Evolutionary conservation across 2,888 invertebrate genomes (phyloP).

Genomic region (Troides helena): DNA sequence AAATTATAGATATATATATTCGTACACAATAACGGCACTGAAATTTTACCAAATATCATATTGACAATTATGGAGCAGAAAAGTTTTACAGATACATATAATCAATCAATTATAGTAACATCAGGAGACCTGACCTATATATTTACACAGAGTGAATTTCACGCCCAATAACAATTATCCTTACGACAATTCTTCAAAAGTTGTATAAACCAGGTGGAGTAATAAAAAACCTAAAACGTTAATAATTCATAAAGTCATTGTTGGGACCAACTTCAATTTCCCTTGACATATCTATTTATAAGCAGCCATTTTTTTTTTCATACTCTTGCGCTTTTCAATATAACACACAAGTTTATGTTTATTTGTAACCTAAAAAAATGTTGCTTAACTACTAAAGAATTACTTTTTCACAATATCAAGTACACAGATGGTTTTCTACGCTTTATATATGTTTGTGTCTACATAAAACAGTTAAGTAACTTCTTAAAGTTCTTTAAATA

Average conservation of each 20-base stretch:
- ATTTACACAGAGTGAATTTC: too few species aligned
- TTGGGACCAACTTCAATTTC: constrained; percentile 66
- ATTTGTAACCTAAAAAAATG: not conserved
- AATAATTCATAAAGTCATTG: constrained; percentile 59
- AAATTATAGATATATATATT: not conserved
- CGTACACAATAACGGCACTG: not conserved
- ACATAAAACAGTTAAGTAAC: constrained; percentile 41
- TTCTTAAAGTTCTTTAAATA: constrained; percentile 44
- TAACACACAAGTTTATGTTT: constrained; percentile 37
- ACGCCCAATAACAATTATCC: not conserved
- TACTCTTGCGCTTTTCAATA: constrained; percentile 49
- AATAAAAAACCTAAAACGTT: constrained; percentile 7
- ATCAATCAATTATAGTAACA: too few species aligned
- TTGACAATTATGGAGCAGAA: too few species aligned
- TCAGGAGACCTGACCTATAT: too few species aligned
- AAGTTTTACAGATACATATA: too few species aligned
- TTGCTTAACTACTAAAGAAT: not conserved
- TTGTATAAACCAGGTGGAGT: not conserved
- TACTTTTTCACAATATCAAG: constrained; percentile 6
- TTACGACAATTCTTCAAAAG: not conserved
- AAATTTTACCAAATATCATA: not conserved
- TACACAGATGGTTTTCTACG: constrained; percentile 25
- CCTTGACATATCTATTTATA: constrained; percentile 61
- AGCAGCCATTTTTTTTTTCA: constrained; percentile 61
- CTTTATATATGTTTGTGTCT: not conserved